A percentile compares a stretch with the other conserved stretches of the same genome.
phyloP scores from a whole-genome alignment of 2,888 invertebrate species.

The Andricus quercusramuli region DNA sequence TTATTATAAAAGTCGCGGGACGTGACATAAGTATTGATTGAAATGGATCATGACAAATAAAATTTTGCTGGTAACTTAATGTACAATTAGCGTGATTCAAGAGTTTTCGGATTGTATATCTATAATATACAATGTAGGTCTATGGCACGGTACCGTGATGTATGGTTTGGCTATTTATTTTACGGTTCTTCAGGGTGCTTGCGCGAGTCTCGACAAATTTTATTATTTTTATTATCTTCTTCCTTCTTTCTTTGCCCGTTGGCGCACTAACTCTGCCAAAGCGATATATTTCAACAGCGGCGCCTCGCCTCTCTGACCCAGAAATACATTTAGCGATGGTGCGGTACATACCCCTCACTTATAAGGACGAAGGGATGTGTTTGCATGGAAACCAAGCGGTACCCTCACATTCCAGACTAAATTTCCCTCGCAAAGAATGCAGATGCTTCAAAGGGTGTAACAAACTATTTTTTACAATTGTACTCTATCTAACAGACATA shows the following conservation, averaged over 20 bases:
- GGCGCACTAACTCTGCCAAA: slow-evolving; percentile 13
- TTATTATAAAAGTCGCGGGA: too few species aligned
- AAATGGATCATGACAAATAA: too few species aligned
- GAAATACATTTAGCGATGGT: slow-evolving; percentile 1
- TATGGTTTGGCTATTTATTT: background rate
- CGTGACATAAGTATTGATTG: too few species aligned
- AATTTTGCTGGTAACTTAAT: too few species aligned
- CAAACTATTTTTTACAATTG: background rate
- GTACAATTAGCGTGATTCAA: background rate
- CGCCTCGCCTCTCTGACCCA: background rate
- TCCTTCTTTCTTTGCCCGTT: background rate
- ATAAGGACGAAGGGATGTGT: background rate
- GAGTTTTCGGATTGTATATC: background rate
- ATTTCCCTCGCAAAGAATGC: background rate
- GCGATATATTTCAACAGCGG: slow-evolving; percentile 2
- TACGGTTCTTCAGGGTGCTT: background rate
- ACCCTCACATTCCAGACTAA: slow-evolving; percentile 7
- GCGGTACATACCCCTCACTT: background rate
- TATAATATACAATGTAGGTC: background rate
- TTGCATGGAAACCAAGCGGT: background rate
- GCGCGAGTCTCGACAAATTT: background rate
- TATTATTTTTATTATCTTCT: background rate
- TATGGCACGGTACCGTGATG: background rate
- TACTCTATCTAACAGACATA: background rate
- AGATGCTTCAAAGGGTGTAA: background rate